These are phyloP conservation scores for Lottia gigantea DNA, from an alignment of 2,888 invertebrate genomes.

Conservation along the genomic window DNA sequence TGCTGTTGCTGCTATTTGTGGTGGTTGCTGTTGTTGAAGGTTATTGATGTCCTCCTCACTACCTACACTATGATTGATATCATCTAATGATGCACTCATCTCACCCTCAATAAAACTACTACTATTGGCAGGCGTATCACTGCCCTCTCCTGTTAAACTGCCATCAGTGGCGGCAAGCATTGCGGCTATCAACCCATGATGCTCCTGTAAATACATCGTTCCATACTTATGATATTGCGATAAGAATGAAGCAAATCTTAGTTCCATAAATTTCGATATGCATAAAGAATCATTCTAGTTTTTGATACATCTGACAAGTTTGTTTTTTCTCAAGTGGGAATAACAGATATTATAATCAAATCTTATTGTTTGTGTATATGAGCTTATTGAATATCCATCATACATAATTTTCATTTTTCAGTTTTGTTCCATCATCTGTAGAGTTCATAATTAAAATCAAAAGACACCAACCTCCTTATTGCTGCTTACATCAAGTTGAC, in stretches of 20 bases:
- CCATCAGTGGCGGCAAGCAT: slow-evolving; percentile 40
- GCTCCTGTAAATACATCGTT: slow-evolving; percentile 35
- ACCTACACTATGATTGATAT: slow-evolving; percentile 41
- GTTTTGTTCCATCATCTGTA: no score
- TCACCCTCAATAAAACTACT: slow-evolving; percentile 11
- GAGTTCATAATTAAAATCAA: neutral
- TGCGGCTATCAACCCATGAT: slow-evolving; percentile 42
- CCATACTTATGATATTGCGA: no score
- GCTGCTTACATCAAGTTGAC: slow-evolving; percentile 24
- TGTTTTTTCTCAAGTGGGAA: no score
- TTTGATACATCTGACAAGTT: no score
- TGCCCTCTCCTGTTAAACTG: slow-evolving; percentile 27
- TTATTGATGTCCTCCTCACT: slow-evolving; percentile 6
- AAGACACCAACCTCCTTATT: slow-evolving; percentile 31
- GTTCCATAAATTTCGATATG: no score
- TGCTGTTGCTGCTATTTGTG: neutral
- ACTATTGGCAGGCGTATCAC: slow-evolving; percentile 17
- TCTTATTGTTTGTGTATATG: no score
- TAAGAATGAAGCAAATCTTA: no score
- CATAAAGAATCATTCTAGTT: no score
- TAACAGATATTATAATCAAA: no score
- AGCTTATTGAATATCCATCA: no score
- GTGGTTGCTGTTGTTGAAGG: no score
- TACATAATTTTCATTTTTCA: no score
- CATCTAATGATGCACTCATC: slow-evolving; percentile 32